Percentiles rank a stretch among this genome's conserved stretches.
These are phyloP conservation scores for Daktulosphaira vitifoliae DNA, from an alignment of 1,140 invertebrate species.

Conservation along the genomic window DNA sequence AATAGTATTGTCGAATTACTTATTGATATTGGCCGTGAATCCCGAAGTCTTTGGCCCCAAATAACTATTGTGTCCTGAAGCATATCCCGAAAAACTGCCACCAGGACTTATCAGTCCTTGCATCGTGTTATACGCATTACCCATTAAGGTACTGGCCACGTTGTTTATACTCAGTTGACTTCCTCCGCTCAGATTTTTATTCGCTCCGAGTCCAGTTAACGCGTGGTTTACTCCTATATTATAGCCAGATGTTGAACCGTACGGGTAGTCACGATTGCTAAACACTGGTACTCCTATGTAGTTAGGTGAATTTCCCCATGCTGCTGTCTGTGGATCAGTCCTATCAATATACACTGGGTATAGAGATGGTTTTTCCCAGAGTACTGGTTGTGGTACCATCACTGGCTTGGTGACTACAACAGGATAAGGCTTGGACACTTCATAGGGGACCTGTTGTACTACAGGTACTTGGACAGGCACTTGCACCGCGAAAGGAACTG, in stretches of 20 bases:
- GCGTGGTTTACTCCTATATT: conserved; percentile 18
- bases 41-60: conserved; percentile 9
- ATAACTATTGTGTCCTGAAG: conserved; percentile 7
- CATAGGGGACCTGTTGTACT: conserved; percentile 2
- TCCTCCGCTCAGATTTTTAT: not conserved
- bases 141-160: not conserved
- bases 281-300: conserved; percentile 1
- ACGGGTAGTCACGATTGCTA: not conserved
- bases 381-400: not conserved
- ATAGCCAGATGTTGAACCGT: conserved; percentile 5
- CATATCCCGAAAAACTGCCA: conserved; percentile 2
- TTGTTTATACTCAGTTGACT: not conserved
- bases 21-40: conserved; percentile 13
- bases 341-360: not conserved
- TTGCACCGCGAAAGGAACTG: conserved; percentile 10
- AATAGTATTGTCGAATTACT: too few species aligned
- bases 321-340: not conserved
- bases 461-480: conserved; percentile 11
- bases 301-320: not conserved
- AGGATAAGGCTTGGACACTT: conserved; percentile 10
- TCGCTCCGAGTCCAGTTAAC: not conserved
- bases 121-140: not conserved
- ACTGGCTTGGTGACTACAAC: not conserved
- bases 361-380: not conserved
- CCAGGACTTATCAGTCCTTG: not conserved